Percentiles rank a stretch among this genome's conserved stretches.
phyloP scores from a whole-genome alignment of 2,888 invertebrate genomes.

The Neoaliturus tenellus region DNA sequence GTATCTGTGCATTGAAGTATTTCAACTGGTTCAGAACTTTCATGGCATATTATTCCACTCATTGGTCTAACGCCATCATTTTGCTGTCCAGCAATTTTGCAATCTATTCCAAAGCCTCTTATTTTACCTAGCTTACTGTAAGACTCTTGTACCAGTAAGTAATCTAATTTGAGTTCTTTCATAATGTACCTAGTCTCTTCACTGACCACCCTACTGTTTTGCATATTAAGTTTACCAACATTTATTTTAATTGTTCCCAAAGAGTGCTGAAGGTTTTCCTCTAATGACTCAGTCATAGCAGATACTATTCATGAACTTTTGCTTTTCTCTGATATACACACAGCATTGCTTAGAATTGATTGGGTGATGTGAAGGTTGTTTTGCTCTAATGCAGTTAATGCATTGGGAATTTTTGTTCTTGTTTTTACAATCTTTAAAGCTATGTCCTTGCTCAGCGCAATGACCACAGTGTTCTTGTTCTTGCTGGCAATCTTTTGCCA shows the following conservation, averaged over 20 bases:
- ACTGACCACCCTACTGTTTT: neutral
- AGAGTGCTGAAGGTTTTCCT: too few species aligned
- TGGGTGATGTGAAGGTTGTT: too few species aligned
- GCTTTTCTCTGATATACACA: too few species aligned
- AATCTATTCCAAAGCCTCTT: neutral
- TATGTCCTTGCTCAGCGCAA: too few species aligned
- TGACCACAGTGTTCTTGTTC: neutral
- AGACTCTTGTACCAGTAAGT: conserved; percentile 32
- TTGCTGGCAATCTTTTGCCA: neutral
- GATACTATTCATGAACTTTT: too few species aligned
- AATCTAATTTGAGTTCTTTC: neutral
- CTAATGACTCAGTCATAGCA: too few species aligned
- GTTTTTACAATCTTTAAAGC: neutral
- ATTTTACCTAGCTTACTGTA: neutral
- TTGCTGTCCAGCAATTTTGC: neutral
- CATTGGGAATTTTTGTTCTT: neutral
- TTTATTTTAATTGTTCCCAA: conserved; percentile 51
- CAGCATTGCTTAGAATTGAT: too few species aligned
- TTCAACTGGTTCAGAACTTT: neutral
- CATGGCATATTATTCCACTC: neutral
- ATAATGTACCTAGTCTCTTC: neutral
- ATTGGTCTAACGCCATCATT: neutral
- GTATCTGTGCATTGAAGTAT: neutral
- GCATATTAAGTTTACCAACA: conserved; percentile 28
- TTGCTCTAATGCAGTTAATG: neutral